Base-by-base conservation (phyloP, 2,888 invertebrate genomes). In the Gortyna flavago region DNA sequence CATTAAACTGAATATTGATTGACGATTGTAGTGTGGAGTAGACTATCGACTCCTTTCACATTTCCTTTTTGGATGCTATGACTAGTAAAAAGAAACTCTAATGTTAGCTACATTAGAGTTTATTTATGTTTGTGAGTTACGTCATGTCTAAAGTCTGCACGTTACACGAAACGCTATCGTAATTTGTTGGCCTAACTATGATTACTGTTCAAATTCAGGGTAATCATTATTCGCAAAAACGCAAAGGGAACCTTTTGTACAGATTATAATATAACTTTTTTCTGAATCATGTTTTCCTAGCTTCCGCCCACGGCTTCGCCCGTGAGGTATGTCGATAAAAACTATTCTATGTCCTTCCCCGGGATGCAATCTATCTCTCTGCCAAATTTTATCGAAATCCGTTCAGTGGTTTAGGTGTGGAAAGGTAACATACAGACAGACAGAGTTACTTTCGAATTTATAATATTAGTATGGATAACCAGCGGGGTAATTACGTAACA, bases 171-270 rank as follows among this genome's bases (percentile, higher is more conserved):
- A 65, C 38, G 59, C 44, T 54, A 72, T 54, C 44, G 75, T 77
- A 41, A 85, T 67, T 75, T 71, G 64, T 81, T 77, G 48, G 61
- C 54, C 59, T 68, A 54, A 77, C 62, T 51, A 73, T 59, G 62
- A 85, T 85, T 71, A 85, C 70, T 29, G 70, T 16, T 68, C 44
- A 73, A 83, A 85, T 57, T 72, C 69, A 51, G 41, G 67, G 67
- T 66, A 75, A 76, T 65, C 74, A 75, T 16, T 65, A 54, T 57
- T 65, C 35, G 54, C 69, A n/a, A 66, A 83, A 85, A 85, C 65
- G 74, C 57, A 74, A 72, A 69, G 38, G 48, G 13, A 69, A 51
- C 25, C 81, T 69, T 69, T 80, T 84, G 69, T 81, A 62, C 25
- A 35, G 29, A 62, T 35, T 13, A 65, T 35, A 67, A 68, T 41